Percentiles rank a stretch among this genome's conserved stretches.
These are phyloP conservation scores for Chrysocyon brachyurus DNA, from an alignment of 2,797 vertebrate species.

Conservation along the genomic window DNA sequence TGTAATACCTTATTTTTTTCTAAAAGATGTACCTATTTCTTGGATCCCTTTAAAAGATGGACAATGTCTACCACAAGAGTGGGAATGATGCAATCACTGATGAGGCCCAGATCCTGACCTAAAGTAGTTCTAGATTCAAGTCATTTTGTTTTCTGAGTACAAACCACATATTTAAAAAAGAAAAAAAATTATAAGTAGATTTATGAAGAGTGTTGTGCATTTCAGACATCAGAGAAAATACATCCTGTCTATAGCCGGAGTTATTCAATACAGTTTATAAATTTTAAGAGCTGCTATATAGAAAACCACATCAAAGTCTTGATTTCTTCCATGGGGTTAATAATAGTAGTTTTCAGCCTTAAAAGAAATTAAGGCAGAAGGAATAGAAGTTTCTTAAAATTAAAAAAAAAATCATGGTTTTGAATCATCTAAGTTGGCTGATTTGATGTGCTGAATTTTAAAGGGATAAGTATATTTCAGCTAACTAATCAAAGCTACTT, in stretches of 20 bases:
- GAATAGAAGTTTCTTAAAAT: background rate
- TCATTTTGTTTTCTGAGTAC: background rate
- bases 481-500: background rate
- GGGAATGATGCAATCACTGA: background rate
- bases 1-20: background rate
- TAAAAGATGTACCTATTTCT: background rate
- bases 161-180: background rate
- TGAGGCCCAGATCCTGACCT: background rate
- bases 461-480: background rate
- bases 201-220: background rate
- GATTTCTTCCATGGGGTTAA: background rate
- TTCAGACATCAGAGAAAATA: background rate
- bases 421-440: background rate
- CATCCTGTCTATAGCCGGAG: background rate
- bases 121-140: background rate
- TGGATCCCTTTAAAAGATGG: background rate
- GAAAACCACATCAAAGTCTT: background rate
- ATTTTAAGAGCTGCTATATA: background rate
- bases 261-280: background rate
- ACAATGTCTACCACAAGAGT: background rate
- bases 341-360: background rate
- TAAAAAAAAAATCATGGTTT: background rate
- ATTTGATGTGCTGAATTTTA: background rate
- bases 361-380: background rate
- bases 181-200: background rate